Conservation (phyloP, 2,113 vertebrate genomes). For the Amazona vittata region DNA sequence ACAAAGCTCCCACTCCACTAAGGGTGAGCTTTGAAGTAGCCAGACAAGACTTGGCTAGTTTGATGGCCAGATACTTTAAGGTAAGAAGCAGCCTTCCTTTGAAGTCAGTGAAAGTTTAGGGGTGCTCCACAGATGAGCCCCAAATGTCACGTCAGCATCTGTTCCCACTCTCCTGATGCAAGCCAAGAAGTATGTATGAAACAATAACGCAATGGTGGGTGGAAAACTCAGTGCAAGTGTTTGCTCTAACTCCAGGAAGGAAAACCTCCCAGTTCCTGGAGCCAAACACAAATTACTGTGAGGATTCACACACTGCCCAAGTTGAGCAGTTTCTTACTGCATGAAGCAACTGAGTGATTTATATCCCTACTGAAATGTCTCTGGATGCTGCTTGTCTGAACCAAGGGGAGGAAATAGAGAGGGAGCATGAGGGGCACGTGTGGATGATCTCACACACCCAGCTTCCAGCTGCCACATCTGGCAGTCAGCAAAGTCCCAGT, state of each 20-base stretch:
- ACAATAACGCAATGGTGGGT: not conserved
- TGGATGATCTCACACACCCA: slow-evolving; percentile 26
- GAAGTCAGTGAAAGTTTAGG: not conserved
- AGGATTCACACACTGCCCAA: not conserved
- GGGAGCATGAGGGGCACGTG: not conserved
- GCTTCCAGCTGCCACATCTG: slow-evolving; percentile 49
- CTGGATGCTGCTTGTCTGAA: not conserved
- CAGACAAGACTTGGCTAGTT: not conserved
- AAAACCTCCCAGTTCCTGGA: not conserved
- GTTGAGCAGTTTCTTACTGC: rapidly evolving
- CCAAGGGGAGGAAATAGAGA: not conserved
- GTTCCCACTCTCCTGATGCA: not conserved
- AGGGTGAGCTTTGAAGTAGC: not conserved
- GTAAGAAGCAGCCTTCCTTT: not conserved
- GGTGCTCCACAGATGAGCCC: not conserved
- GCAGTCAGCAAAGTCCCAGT: not conserved
- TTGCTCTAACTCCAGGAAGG: not conserved
- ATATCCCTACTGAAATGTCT: not conserved
- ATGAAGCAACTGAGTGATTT: not conserved
- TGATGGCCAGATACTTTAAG: not conserved
- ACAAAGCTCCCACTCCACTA: not conserved
- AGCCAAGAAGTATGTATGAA: not conserved
- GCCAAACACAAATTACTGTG: not conserved
- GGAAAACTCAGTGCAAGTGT: not conserved
- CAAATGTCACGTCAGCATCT: not conserved